phyloP scores from a whole-genome alignment of 2,797 vertebrate species.

The Cyclura pinguis region DNA sequence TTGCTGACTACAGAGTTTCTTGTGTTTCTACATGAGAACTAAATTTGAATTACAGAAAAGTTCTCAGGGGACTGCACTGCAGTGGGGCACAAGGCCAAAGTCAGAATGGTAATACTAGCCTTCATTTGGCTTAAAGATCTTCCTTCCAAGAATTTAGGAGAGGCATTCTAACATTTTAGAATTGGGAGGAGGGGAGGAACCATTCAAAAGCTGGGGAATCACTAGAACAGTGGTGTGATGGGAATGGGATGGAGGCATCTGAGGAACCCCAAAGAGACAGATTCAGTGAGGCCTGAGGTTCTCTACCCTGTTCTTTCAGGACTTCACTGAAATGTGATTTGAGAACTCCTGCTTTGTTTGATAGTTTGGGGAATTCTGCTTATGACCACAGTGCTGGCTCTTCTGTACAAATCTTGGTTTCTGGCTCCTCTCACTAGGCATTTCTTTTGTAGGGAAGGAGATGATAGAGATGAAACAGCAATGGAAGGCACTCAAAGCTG shows the following conservation, averaged over 20 bases:
- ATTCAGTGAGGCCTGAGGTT: too few species aligned
- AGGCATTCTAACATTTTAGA: too few species aligned
- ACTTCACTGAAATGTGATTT: background rate
- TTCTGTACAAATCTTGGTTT: background rate
- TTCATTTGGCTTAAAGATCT: too few species aligned
- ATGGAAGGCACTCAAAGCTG: constrained; percentile 53
- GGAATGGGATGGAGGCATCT: too few species aligned
- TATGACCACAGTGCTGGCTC: background rate
- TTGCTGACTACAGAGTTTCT: background rate
- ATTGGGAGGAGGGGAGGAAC: too few species aligned
- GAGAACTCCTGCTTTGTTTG: background rate
- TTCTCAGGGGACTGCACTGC: too few species aligned
- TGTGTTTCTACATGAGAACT: background rate
- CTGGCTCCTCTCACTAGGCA: background rate
- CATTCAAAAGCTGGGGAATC: too few species aligned
- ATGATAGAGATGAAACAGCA: constrained; percentile 39
- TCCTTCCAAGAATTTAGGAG: too few species aligned
- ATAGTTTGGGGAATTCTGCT: background rate
- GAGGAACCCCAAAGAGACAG: too few species aligned
- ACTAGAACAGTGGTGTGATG: too few species aligned
- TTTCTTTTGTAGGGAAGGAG: constrained; percentile 32
- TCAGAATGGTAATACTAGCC: too few species aligned
- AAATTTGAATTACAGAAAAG: background rate
- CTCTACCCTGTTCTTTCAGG: background rate
- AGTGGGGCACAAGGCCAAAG: background rate